Base-by-base conservation (phyloP, 2,113 vertebrate species). In the Hypanus sabinus region DNA sequence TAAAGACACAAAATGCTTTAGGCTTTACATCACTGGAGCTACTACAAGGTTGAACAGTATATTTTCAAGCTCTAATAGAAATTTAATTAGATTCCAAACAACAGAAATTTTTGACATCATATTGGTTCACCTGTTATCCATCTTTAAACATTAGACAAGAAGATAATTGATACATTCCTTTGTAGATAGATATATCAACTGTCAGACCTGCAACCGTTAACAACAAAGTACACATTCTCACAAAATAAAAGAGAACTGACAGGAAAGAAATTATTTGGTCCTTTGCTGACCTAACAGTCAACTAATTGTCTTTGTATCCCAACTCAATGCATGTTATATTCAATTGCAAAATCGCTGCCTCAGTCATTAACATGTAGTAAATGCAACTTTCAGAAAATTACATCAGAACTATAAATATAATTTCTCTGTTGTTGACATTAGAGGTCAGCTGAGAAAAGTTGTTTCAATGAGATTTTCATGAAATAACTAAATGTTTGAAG, bases 81-180 rank as follows among this genome's bases (percentile, higher is more conserved):
- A 81, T 24, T 81, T 81, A 81, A 81, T 81, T 81, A 46, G 81
- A 60, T 57, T 60, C 55, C 81, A 85, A 85, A 60, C 24, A 85
- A 22, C 55, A 46, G 81, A 30, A 57, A 60, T 55, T 27, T 60
- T 57, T 85, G 81, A 27, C 55, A 1, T 46, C 38, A 55, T 20
- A 24, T 60, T 85, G 22, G 55, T 85, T 85, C 46, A 85, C 55
- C 46, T 85, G 81, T 60, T 46, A 60, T 57, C 81, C 24, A 85
- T 57, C 38, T 57, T 12, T 60, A 57, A 85, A 46, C 81, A 85
- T 60, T 57, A 22, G 10, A 46, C 10, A 10, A 27, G 81, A 57
- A 85, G 46, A 30, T 85, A 85, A 85, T 85, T 85, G 46, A 85
- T 46, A 30, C 24, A 60, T 9, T 85, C 81, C 81, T 85, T 22